phyloP scores from a whole-genome alignment of 2,113 vertebrate species.

The Coreoperca whiteheadi region DNA sequence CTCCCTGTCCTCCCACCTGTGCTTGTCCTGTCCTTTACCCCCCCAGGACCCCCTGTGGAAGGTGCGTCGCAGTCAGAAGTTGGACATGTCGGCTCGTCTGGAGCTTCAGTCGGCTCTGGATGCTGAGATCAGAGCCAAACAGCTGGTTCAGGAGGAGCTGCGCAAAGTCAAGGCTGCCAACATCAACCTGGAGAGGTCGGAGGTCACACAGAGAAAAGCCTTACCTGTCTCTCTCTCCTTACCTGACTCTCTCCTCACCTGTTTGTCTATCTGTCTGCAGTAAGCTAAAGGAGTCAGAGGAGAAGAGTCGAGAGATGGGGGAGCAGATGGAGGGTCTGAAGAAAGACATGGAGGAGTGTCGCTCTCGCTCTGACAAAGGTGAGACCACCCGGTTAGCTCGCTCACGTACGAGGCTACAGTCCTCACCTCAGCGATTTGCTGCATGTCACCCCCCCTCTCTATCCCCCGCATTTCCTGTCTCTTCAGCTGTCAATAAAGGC shows the following conservation, averaged over 20 bases:
- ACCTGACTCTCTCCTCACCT: not conserved
- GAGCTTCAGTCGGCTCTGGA: slow-evolving; percentile 98
- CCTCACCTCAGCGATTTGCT: too few species aligned
- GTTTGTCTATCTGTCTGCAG: slow-evolving; percentile 73
- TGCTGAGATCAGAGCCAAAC: slow-evolving; percentile 96
- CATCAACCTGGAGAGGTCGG: slow-evolving; percentile 93
- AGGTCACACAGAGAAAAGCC: slow-evolving; percentile 10
- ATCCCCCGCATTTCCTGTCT: too few species aligned
- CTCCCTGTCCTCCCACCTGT: not conserved
- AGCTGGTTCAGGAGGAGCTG: slow-evolving; percentile 94
- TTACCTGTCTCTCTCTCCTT: not conserved
- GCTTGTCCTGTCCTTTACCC: too few species aligned
- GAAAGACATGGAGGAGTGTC: slow-evolving; percentile 93
- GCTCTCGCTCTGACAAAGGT: slow-evolving; percentile 90
- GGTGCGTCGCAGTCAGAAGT: slow-evolving; percentile 95
- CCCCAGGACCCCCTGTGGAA: slow-evolving; percentile 97
- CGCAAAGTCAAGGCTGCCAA: slow-evolving; percentile 91
- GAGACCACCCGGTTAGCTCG: slow-evolving; percentile 12
- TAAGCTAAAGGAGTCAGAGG: slow-evolving; percentile 93
- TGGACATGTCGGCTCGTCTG: slow-evolving; percentile 97
- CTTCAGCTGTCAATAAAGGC: too few species aligned
- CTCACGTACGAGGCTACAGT: too few species aligned
- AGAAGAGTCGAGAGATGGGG: slow-evolving; percentile 86
- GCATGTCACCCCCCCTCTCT: too few species aligned
- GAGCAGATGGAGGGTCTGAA: slow-evolving; percentile 92